Conservation (phyloP, 1,140 invertebrate species). For the Drosophila nigrodunni region DNA sequence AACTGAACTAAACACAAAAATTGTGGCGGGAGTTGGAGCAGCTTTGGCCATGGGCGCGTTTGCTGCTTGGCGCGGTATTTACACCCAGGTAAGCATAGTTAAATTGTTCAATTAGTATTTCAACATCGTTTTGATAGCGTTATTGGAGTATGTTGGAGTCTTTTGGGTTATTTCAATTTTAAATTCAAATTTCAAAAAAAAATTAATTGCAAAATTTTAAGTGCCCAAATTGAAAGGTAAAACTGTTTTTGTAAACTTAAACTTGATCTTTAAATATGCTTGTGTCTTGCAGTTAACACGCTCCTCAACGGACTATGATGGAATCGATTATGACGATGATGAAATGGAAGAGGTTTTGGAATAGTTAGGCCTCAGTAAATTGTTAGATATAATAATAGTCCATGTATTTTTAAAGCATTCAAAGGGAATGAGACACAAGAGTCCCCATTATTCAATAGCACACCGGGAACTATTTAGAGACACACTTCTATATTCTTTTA, state of each 20-base stretch:
- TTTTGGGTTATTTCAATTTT: too few species aligned
- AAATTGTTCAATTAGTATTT: background rate
- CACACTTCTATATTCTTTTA: constrained; percentile 20
- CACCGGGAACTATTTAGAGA: constrained; percentile 1
- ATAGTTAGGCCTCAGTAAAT: constrained; percentile 38
- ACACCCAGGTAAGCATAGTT: constrained; percentile 57
- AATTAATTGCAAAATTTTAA: constrained; percentile 4
- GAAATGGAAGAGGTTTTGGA: constrained; percentile 74
- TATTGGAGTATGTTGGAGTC: constrained; percentile 21
- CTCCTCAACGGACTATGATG: constrained; percentile 70
- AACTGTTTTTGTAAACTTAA: constrained; percentile 8
- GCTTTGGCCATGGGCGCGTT: constrained; percentile 76
- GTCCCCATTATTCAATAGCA: constrained; percentile 9
- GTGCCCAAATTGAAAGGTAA: constrained; percentile 28
- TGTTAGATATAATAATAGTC: constrained; percentile 16
- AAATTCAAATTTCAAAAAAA: constrained; percentile 1
- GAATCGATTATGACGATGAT: constrained; percentile 75
- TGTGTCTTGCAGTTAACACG: constrained; percentile 63
- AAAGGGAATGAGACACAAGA: constrained; percentile 3
- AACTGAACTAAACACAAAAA: constrained; percentile 76
- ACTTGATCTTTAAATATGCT: background rate
- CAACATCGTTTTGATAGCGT: constrained; percentile 25
- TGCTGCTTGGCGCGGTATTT: constrained; percentile 78
- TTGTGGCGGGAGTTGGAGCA: constrained; percentile 73
- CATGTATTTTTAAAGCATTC: constrained; percentile 40